Evolutionary conservation across 2,888 invertebrate genomes (phyloP).

Genomic region (Cyclophora punctaria): DNA sequence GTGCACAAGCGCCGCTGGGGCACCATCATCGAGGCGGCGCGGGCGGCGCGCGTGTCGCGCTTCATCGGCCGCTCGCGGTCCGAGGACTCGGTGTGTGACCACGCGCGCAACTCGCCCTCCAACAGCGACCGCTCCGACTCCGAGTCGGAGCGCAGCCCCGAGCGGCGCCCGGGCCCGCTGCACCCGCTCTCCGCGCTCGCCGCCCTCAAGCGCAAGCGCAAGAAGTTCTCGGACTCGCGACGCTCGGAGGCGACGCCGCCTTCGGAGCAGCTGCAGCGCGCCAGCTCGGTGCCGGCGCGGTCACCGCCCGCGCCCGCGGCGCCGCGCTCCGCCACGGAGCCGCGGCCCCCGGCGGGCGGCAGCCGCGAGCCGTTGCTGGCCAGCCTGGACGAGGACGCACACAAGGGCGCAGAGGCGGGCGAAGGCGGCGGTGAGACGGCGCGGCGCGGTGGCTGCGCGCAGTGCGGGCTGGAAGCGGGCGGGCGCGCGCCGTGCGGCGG

Average conservation of each 20-base stretch:
- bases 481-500: constrained; percentile 16
- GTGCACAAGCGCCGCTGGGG: constrained; percentile 87
- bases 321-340: constrained; percentile 26
- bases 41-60: constrained; percentile 85
- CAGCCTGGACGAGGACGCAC: constrained; percentile 66
- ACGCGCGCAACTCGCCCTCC: constrained; percentile 72
- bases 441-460: constrained; percentile 50
- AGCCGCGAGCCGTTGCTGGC: constrained; percentile 80
- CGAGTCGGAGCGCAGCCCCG: constrained; percentile 80
- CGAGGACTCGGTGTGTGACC: constrained; percentile 86
- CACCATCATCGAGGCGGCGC: constrained; percentile 90
- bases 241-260: constrained; percentile 63
- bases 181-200: constrained; percentile 78
- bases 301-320: constrained; percentile 30
- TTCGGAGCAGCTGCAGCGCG: constrained; percentile 42
- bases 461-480: constrained; percentile 77
- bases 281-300: constrained; percentile 26
- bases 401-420: constrained; percentile 37
- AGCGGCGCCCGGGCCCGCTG: constrained; percentile 44
- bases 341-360: constrained; percentile 41
- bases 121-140: constrained; percentile 81
- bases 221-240: constrained; percentile 87
- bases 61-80: constrained; percentile 85
- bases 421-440: constrained; percentile 19
- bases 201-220: constrained; percentile 84